Evolutionary conservation across 2,888 invertebrate genomes (phyloP), one percentile per base, ranked within the genome.

Genomic region (Synanthedon andrenaeformis): DNA sequence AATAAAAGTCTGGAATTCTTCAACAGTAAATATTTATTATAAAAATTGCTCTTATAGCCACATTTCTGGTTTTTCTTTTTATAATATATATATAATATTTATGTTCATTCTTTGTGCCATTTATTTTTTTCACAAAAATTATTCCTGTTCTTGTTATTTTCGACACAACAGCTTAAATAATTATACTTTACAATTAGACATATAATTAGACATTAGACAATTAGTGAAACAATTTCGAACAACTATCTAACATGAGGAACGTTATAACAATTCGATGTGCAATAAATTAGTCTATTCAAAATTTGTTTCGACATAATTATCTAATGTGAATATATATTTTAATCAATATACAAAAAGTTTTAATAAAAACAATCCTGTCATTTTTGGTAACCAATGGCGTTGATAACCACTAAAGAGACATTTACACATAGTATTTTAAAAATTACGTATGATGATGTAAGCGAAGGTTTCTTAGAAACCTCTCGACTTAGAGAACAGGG

Each of bases 11-110:
- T 41, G 55, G 62, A 65, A 59, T 78, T 87, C 86, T 76, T 86
- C 87, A 87, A 87, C 87, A 87, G 87, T 87, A 87, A 87, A 87
- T 87, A 87, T 87, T 87, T 87, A 87, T 87, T 87, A 87, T 87
- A 87, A 87, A 87, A 87, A 87, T 86, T 87, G 86, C 85, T 86
- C 83, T 85, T 86, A 87, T 87, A 87, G 85, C 73, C 85, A 87
- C 86, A 86, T 87, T 86, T 86, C 83, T 85, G 84, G 35, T 35
- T 35, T 35, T 35, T 35, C 23, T 84, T 84, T 81, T 82, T 82
- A 85, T 85, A 85, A 83, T 84, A 85, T 85, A 35, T 35, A 87
- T 86, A 87, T 86, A 87, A 82, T 83, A 82, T 84, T 84, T 86
- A 85, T 83, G 82, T 84, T 83, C 79, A 84, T 84, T 80, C 79